Conservation (phyloP, 2,113 vertebrate genomes). For the Rhombomys opimus region DNA sequence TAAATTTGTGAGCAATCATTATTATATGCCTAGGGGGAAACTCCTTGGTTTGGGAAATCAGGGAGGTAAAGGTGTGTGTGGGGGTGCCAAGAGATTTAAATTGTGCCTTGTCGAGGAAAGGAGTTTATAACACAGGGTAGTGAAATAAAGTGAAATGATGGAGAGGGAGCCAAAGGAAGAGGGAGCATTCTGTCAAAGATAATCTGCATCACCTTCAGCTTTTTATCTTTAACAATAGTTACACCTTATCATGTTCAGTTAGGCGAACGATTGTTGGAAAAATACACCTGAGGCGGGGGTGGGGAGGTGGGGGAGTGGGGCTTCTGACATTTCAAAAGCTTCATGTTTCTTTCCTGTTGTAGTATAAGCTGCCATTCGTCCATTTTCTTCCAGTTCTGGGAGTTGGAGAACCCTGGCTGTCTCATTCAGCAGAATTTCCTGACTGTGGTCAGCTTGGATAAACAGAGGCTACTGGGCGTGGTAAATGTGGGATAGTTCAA, state of each 20-base stretch:
- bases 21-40: slow-evolving; percentile 54
- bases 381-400: neutral
- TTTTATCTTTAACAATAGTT: slow-evolving; percentile 29
- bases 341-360: neutral
- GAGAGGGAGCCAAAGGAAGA: neutral
- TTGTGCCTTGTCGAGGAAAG: neutral
- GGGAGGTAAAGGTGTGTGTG: neutral
- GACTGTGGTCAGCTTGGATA: slow-evolving; percentile 44
- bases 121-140: neutral
- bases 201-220: neutral
- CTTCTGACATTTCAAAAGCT: neutral
- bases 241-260: neutral
- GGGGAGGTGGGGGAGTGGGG: too few relatives aligned
- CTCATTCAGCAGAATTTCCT: slow-evolving; percentile 26
- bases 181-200: neutral
- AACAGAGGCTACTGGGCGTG: slow-evolving; percentile 40
- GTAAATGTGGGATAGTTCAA: neutral
- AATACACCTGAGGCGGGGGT: neutral
- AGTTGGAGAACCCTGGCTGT: slow-evolving; percentile 1
- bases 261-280: neutral
- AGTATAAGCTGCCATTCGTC: neutral
- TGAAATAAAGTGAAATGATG: neutral
- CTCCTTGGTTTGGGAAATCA: slow-evolving; percentile 9
- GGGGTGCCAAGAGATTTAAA: neutral
- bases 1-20: slow-evolving; percentile 63